phyloP scores from a whole-genome alignment of 1,140 invertebrate genomes.

The Drosophila melanica region DNA sequence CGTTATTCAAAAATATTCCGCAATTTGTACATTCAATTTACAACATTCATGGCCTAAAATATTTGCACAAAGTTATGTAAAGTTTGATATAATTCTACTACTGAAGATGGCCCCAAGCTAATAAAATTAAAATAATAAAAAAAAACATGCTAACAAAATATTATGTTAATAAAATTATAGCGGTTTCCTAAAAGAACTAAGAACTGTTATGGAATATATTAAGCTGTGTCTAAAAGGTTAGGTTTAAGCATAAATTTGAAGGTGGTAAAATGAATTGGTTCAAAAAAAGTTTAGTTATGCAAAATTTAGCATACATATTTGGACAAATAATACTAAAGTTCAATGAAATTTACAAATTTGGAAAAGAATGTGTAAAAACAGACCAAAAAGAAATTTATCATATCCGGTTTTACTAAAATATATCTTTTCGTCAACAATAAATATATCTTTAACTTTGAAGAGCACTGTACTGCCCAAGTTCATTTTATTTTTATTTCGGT shows the following conservation, averaged over 20 bases:
- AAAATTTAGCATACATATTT: too few relatives aligned
- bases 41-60: too few relatives aligned
- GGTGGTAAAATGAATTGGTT: constrained; percentile 1
- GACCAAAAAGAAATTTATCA: too few relatives aligned
- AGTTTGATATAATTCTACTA: background rate
- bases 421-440: background rate
- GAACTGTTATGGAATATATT: background rate
- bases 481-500: background rate
- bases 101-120: too few relatives aligned
- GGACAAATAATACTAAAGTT: too few relatives aligned
- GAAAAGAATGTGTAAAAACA: too few relatives aligned
- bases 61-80: too few relatives aligned
- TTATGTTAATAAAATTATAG: background rate
- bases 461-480: background rate
- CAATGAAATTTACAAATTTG: too few relatives aligned
- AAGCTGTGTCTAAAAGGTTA: background rate
- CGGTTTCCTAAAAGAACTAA: background rate
- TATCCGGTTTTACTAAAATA: too few relatives aligned
- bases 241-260: background rate
- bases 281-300: background rate
- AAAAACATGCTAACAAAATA: background rate
- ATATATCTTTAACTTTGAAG: background rate
- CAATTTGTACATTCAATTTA: too few relatives aligned
- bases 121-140: background rate
- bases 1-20: too few relatives aligned